Evolutionary conservation across 2,888 invertebrate genomes (phyloP), one percentile per base, ranked within the genome.

Genomic region (Chrysodeixis includens): DNA sequence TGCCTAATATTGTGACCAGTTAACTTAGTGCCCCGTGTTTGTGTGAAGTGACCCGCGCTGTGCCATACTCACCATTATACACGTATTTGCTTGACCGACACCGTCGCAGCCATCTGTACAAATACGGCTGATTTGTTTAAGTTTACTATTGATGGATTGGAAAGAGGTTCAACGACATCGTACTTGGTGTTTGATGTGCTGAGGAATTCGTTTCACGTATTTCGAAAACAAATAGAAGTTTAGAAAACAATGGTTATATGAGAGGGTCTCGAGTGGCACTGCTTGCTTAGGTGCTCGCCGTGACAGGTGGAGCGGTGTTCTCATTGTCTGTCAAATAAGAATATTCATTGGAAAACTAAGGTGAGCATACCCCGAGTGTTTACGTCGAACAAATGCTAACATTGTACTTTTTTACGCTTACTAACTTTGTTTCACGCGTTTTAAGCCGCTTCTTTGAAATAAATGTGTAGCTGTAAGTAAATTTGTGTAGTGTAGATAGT

Each of bases 161-260:
- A 88, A 87, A 87, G 84, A 89, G 86, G 90, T 91, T 89, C 90
- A 86, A 91, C 90, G 89, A 75, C 81, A 73, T 86, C 88, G 82
- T 84, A 81, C 78, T 83, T 83, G 83, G 88, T 90, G 89, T 90
- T 91, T 88, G 89, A 89, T 89, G 91, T 91, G 90, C 86, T 88
- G 85, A 90, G 92, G 92, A 91, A 92, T 93, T 92, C 89, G 89
- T 91, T 90, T 87, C 89, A 90, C 91, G 91, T 92, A 90, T 89
- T 89, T 86, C 87, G 78, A 91, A 92, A 92, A 90, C 90, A 93
- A 93, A 93, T 87, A 93, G 76, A 87, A 90, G 88, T 89, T 79
- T 78, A 85, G 86, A 91, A 92, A 93, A 93, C 93, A 93, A 93
- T 93, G 92, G 91, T 74, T 70, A 87, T 90, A 85, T 82, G 86